Evolutionary conservation across 2,113 vertebrate species (phyloP).

Genomic region (Diphyllodes magnificus): DNA sequence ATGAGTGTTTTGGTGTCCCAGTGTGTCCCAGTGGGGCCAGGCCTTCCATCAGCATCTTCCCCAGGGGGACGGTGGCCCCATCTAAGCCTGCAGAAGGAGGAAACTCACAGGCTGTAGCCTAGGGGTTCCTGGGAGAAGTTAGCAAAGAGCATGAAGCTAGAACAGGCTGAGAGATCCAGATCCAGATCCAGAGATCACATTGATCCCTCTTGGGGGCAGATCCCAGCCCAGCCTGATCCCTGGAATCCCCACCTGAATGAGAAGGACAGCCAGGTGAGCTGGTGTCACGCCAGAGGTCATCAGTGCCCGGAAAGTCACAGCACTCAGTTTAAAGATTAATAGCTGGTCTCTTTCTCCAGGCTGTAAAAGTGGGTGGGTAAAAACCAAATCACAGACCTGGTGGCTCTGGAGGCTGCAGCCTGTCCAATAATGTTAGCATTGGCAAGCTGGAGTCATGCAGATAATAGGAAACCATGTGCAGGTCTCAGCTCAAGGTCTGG

Average conservation of each 20-base stretch:
- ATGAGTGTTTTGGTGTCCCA: fast-evolving
- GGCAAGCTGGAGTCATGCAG: neutral
- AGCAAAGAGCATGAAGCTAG: neutral
- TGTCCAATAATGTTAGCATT: fast-evolving
- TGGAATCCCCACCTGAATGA: neutral
- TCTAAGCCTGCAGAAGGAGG: neutral
- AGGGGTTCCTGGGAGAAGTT: neutral
- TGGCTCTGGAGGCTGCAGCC: neutral
- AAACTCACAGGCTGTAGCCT: neutral
- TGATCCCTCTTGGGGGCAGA: neutral
- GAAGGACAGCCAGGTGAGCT: neutral
- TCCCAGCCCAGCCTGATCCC: neutral
- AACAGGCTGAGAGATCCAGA: neutral
- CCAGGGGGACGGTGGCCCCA: fast-evolving
- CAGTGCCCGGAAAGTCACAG: neutral
- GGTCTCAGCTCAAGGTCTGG: neutral
- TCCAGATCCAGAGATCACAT: neutral
- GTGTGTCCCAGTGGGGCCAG: neutral
- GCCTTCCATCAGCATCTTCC: neutral
- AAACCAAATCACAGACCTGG: neutral
- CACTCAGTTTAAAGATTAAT: conserved; percentile 25
- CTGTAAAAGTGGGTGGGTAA: neutral
- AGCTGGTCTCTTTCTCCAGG: neutral
- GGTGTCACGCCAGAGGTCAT: neutral
- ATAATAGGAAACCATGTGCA: neutral